Conservation (phyloP, 2,888 invertebrate genomes). For the Saturnia japonica region DNA sequence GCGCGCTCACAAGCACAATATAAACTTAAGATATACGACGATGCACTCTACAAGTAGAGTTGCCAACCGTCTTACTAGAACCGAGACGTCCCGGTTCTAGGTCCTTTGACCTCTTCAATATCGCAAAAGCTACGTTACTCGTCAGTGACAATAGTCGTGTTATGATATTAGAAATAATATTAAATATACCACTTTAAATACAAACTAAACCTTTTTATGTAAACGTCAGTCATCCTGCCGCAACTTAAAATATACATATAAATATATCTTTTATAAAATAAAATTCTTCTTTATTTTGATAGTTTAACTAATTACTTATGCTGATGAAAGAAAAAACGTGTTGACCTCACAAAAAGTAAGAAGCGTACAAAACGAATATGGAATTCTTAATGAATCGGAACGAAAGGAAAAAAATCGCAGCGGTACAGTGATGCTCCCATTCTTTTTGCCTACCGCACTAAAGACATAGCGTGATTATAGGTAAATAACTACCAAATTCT, state of each 20-base stretch:
- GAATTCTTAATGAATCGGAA: too few relatives aligned
- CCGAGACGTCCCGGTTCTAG: not conserved
- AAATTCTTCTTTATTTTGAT: not conserved
- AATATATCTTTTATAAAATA: not conserved
- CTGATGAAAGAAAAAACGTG: not conserved
- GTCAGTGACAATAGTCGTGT: not conserved
- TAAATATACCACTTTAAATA: not conserved
- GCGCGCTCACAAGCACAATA: conserved; percentile 44
- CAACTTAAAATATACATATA: not conserved
- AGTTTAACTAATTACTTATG: not conserved
- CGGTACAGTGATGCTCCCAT: too few relatives aligned
- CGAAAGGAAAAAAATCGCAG: too few relatives aligned
- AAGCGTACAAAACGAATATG: not conserved
- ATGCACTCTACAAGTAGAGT: conserved; percentile 42
- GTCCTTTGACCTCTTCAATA: too few relatives aligned
- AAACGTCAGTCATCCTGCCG: not conserved
- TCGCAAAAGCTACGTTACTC: not conserved
- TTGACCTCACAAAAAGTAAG: not conserved
- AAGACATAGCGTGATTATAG: too few relatives aligned
- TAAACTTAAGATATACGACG: conserved; percentile 71
- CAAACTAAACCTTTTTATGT: not conserved
- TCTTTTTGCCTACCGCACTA: too few relatives aligned
- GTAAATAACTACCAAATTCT: too few relatives aligned
- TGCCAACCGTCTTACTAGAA: not conserved
- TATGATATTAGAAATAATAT: too few relatives aligned